Conservation (phyloP, 1,140 invertebrate species). For the Scylla paramamosain region DNA sequence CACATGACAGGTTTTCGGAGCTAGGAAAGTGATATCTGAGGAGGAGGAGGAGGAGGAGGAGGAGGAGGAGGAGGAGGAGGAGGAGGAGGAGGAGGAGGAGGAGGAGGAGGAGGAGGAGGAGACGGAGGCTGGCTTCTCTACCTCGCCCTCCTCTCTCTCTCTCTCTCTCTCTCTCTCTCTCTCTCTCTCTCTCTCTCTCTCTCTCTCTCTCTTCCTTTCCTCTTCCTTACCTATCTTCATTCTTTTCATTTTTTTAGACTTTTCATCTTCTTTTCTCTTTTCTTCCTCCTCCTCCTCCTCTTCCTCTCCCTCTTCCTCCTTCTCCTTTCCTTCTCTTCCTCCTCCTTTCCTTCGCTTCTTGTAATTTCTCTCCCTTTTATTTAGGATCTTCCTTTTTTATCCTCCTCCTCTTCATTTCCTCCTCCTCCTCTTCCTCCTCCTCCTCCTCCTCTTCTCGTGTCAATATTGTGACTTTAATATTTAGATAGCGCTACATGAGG, state of each 20-base stretch:
- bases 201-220: background rate
- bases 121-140: too few species aligned
- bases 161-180: background rate
- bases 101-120: background rate
- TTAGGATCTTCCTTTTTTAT: background rate
- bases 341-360: background rate
- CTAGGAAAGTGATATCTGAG: background rate
- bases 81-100: background rate
- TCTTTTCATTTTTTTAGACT: background rate
- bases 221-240: background rate
- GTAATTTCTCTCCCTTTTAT: background rate
- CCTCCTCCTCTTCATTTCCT: background rate
- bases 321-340: background rate
- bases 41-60: constrained; percentile 17
- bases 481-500: background rate
- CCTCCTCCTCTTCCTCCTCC: background rate
- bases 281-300: background rate
- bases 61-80: background rate
- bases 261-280: background rate
- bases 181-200: background rate
- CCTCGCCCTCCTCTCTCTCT: background rate
- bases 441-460: background rate
- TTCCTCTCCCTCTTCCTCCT: background rate
- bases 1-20: background rate
- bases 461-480: background rate